Evolutionary conservation across 2,113 vertebrate species (phyloP).

Genomic region (Pterocles burchelli): DNA sequence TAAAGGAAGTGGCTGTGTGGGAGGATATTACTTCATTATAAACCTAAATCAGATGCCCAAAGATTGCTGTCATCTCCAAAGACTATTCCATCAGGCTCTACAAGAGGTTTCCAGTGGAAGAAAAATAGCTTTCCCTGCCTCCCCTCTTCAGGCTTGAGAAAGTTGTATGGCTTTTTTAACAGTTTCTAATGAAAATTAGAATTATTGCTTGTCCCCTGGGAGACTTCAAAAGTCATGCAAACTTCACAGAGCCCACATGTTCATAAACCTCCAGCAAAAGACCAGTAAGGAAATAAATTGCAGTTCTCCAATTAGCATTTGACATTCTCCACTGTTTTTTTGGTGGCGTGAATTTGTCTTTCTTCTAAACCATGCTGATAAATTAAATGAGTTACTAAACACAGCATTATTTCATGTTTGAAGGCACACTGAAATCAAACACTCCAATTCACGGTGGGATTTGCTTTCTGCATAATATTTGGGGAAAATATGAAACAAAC

Average conservation of each 20-base stretch:
- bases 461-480: conserved; percentile 12
- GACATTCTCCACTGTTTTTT: background rate
- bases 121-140: background rate
- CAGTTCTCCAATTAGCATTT: conserved; percentile 14
- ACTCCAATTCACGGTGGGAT: background rate
- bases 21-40: conserved; percentile 37
- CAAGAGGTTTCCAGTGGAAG: conserved; percentile 5
- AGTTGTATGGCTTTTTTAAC: conserved; percentile 21
- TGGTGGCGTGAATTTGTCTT: background rate
- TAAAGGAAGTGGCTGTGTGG: background rate
- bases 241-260: conserved; percentile 46
- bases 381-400: conserved; percentile 25
- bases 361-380: conserved; percentile 4
- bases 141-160: background rate
- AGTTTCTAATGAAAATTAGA: conserved; percentile 23
- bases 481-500: conserved; percentile 5
- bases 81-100: background rate
- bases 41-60: conserved; percentile 30
- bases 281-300: conserved; percentile 31
- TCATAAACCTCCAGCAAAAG: background rate
- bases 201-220: conserved; percentile 25
- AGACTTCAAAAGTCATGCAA: conserved; percentile 40
- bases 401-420: background rate
- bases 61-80: conserved; percentile 12
- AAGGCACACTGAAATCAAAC: conserved; percentile 24